A percentile compares a stretch with the other conserved stretches of the same genome.
phyloP scores from a whole-genome alignment of 2,888 invertebrate species.

The Cacoxenus indagator region DNA sequence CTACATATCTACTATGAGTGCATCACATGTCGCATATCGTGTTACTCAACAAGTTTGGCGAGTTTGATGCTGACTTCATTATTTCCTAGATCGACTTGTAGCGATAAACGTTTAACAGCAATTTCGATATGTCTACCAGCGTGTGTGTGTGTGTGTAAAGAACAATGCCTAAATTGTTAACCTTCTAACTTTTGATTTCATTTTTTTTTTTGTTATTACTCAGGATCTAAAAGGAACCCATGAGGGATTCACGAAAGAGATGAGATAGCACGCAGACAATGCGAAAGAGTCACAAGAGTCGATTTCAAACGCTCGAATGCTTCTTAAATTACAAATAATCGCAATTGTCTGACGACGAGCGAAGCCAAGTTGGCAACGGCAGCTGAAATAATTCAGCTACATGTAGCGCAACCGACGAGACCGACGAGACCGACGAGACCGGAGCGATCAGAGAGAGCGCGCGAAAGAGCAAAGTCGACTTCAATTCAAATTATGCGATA shows the following conservation, averaged over 20 bases:
- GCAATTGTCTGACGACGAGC: conserved; percentile 55
- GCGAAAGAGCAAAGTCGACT: conserved; percentile 28
- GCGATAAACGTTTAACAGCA: conserved; percentile 57
- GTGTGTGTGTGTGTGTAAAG: conserved; percentile 17
- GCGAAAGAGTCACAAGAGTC: conserved; percentile 49
- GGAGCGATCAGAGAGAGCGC: no score
- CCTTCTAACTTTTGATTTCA: conserved; percentile 39
- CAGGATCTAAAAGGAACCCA: background rate
- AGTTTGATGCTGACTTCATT: conserved; percentile 61
- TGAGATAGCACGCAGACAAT: conserved; percentile 27
- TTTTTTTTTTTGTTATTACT: background rate
- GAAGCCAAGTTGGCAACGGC: conserved; percentile 35
- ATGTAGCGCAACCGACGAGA: background rate
- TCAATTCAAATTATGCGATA: background rate
- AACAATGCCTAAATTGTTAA: conserved; percentile 49
- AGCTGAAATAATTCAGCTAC: conserved; percentile 69
- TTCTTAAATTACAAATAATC: conserved; percentile 69
- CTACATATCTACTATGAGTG: background rate
- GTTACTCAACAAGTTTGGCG: conserved; percentile 66
- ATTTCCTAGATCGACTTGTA: conserved; percentile 49
- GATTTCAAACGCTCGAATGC: conserved; percentile 66
- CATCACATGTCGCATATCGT: conserved; percentile 46
- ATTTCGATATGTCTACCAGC: background rate
- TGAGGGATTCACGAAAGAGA: background rate
- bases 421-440: background rate